These are phyloP conservation scores for Pelosia muscerda DNA, from an alignment of 2,888 invertebrate species.

Conservation along the genomic window DNA sequence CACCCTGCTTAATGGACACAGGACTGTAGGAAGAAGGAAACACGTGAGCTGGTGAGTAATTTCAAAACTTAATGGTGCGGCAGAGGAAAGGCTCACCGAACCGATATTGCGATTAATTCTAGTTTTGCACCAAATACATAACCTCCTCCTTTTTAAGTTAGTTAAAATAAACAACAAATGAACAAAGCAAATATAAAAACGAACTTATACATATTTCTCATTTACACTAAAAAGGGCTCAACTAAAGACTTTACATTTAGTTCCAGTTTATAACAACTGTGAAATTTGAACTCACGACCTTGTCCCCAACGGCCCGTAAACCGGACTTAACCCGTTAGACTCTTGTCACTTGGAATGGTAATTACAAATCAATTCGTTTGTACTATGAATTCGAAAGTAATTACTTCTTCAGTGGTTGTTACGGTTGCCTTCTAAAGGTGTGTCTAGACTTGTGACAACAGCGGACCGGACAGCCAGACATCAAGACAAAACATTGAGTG, in stretches of 20 bases:
- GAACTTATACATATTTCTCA: not conserved
- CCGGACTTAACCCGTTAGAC: conserved; percentile 2
- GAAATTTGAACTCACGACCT: conserved; percentile 13
- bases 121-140: no score
- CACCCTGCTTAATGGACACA: no score
- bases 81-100: no score
- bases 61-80: no score
- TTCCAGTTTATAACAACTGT: not conserved
- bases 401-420: conserved; percentile 6
- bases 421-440: not conserved
- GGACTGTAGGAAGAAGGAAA: no score
- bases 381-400: conserved; percentile 3
- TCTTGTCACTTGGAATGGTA: conserved; percentile 9
- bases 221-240: not conserved
- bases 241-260: not conserved
- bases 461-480: no score
- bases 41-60: no score
- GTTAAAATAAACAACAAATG: no score
- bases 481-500: no score
- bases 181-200: not conserved
- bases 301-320: not conserved
- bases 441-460: no score
- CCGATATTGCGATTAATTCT: no score
- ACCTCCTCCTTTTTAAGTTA: no score
- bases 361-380: conserved; percentile 4